Evolutionary conservation across 2,797 vertebrate species (phyloP).

Genomic region (Phalanger gymnotis): DNA sequence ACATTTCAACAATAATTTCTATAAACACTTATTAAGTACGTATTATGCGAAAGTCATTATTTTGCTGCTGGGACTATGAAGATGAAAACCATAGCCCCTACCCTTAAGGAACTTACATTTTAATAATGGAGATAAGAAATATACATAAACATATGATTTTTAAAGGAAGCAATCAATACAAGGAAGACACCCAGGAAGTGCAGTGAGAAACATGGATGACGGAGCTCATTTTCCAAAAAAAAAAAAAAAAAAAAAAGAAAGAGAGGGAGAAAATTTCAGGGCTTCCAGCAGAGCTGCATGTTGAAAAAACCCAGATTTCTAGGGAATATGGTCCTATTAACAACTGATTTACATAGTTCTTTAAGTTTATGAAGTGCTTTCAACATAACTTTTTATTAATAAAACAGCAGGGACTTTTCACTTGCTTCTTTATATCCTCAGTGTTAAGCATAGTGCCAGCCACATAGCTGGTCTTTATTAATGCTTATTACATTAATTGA

Average conservation of each 20-base stretch:
- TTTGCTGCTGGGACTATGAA: background rate
- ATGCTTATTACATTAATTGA: background rate
- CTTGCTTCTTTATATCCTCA: background rate
- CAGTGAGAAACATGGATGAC: background rate
- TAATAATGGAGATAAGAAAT: background rate
- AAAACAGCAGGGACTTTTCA: background rate
- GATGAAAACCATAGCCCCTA: background rate
- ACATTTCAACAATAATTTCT: background rate
- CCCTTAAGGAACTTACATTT: background rate
- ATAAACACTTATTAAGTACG: background rate
- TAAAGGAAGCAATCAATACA: background rate
- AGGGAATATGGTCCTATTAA: background rate
- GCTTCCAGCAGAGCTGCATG: background rate
- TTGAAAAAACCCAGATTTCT: too few relatives aligned
- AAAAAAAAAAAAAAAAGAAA: background rate
- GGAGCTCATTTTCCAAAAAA: background rate
- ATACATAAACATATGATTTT: background rate
- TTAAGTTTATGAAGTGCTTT: background rate
- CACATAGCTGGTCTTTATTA: background rate
- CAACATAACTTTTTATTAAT: background rate
- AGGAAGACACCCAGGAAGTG: background rate
- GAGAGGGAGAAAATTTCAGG: background rate
- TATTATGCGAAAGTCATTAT: background rate
- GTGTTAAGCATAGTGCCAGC: background rate
- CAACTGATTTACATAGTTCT: background rate